Evolutionary conservation across 2,797 vertebrate genomes (phyloP), one percentile per base, ranked within the genome.

Genomic region (Muscicapa striata): DNA sequence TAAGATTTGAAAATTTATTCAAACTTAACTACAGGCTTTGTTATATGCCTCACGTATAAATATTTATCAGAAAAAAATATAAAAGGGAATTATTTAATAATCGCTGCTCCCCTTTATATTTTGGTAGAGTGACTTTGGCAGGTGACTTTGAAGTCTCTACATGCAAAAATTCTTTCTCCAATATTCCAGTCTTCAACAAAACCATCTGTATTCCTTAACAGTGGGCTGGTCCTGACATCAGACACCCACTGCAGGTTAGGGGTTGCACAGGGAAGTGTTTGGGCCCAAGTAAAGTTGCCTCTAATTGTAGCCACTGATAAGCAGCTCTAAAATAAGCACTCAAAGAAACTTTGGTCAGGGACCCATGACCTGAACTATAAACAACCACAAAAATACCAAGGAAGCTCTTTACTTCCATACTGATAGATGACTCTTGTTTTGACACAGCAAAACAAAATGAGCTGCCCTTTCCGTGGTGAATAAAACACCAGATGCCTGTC

Each of bases 281-380:
- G 80, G 26, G 17, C 89, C 93, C 89, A 94, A 97, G 91, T 91
- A 81, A 97, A 97, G 96, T 98, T 98, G 93, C 86, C 95, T 89
- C 87, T 96, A 98, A 97, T 97, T 97, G 68, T 43, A 95, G 96
- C 58, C 94, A 95, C 94, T 91, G 98, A 98, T 98, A 98, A 98
- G 92, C 61, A 52, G 94, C 97, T 98, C 98, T 97, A 98, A 98
- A 98, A 98, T 98, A 98, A 98, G 98, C 49, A 13, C 43, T 57
- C 51, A 54, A 84, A 79, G 57, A 92, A 95, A 91, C 69, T 69
- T 63, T 81, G 17, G 16, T 94, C 64, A 82, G 58, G 83, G 69
- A 95, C 62, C 70, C 94, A 45, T 89, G 89, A 96, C 85, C 93
- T 84, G 62, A 91, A 87, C 51, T 87, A 82, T 69, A 77, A 74